Evolutionary conservation across 2,888 invertebrate species (phyloP), one percentile per base, ranked within the genome.

Genomic region (Hedya salicella): DNA sequence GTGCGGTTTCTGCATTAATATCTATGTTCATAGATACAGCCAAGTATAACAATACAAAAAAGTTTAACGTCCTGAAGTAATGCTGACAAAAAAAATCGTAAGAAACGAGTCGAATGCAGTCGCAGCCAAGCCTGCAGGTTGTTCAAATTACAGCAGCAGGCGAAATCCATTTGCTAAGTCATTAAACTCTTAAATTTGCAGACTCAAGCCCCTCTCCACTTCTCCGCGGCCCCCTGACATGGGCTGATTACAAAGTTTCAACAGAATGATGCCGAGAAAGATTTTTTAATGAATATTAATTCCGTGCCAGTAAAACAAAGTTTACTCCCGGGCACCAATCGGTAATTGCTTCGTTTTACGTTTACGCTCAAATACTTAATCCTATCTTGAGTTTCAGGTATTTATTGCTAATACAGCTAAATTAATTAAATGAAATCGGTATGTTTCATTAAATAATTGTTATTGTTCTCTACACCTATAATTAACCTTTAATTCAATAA

Each of bases 241-340:
- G 71, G 82, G 75, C 85, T 88, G 89, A 91, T 91, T 89, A 90
- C 87, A 84, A 91, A 91, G 87, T 91, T 91, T 86, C 83, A 84
- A 81, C 85, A 80, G 85, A 89, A 88, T 86, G 87, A 87, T 84
- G 84, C 78, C 82, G 85, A 79, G 85, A 85, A 86, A 87, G 86
- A 89, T 89, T 89, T 90, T 91, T 90, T 90, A 91, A 91, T 91
- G 92, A 90, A 91, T 91, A 91, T 91, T 91, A 91, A 91, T 91
- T 88, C 86, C 81, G 81, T 82, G 80, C 81, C 82, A 87, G 86
- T 86, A 85, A 87, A 88, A 89, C 88, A 91, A 91, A 91, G 85
- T 90, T 91, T 87, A 80, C 79, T 84, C 80, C 84, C 78, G 78
- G 68, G 80, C 82, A 82, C 78, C 85, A 85, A 88, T 88, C 82